Evolutionary conservation across 1,140 invertebrate species (phyloP), one percentile per base, ranked within the genome.

Genomic region (Apis cerana): DNA sequence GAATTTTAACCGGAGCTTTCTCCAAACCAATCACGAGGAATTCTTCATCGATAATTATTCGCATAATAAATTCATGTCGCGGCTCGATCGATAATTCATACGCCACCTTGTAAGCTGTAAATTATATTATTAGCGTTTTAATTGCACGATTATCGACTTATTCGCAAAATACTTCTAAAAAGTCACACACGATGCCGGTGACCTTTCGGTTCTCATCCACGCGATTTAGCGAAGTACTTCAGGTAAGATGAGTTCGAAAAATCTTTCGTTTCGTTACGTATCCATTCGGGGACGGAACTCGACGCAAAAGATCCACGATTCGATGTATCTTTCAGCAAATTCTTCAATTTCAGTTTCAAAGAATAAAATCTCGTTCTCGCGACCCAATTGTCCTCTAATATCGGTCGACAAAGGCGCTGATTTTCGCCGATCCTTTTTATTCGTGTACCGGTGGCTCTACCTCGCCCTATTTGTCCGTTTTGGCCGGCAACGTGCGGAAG

Each of bases 381-480:
- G 50, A 10, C 21, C 15, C 33, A 43, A 48, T 62, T 12, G 68
- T 62, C 52, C 52, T 33, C 52, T 64, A 58, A 74, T 61, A 15
- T n/a, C 62, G 43, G 68, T 76, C 23, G 70, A 74, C 52, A 68
- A 77, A 77, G 65, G 61, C 64, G 56, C 15, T 56, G 74, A 91
- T 92, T 91, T 91, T 91, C 83, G 75, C 86, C 78, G 88, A 68
- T 89, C 91, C 87, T 80, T 90, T 92, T 90, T 88, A 81, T 85
- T 88, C 85, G 61, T 82, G 83, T 84, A 84, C 80, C 89, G 75
- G 88, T 87, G 80, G 86, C 91, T 87, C 80, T 90, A 90, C 89
- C 90, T 92, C 91, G 92, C 86, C 91, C 92, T 89, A 93, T 93
- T 92, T 92, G 91, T 93, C 91, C 91, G 84, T 91, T 92, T 92